These are phyloP conservation scores for Chironomus riparius DNA, from an alignment of 2,888 invertebrate species.

Conservation along the genomic window DNA sequence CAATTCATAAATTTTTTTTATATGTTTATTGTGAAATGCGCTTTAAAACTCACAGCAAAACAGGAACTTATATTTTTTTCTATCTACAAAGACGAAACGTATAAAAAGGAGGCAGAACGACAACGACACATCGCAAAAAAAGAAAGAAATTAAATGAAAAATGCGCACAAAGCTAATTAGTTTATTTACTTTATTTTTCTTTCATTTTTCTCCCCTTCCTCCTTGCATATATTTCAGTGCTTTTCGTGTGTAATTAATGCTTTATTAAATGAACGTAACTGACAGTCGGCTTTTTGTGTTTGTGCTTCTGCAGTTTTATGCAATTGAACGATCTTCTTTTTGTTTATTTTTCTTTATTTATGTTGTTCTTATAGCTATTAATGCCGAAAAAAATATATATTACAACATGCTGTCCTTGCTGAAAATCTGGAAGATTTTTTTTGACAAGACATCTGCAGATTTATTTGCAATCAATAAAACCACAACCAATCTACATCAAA, in stretches of 20 bases:
- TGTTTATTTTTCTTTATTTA: not conserved
- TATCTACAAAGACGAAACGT: not conserved
- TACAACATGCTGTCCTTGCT: too few species aligned
- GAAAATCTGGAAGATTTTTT: too few species aligned
- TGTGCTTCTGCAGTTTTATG: not conserved
- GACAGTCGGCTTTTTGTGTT: not conserved
- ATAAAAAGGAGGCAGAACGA: not conserved
- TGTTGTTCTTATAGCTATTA: too few species aligned
- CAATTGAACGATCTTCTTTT: not conserved
- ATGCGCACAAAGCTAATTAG: conserved; percentile 13
- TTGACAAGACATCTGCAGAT: too few species aligned
- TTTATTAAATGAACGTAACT: conserved; percentile 18
- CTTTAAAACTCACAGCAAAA: not conserved
- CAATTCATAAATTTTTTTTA: not conserved
- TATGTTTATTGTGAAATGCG: not conserved
- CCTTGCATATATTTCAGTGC: not conserved
- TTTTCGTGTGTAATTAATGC: conserved; percentile 16
- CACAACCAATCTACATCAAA: too few species aligned
- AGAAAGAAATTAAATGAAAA: too few species aligned
- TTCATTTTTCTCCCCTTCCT: not conserved
- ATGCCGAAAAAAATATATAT: too few species aligned
- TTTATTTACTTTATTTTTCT: conserved; percentile 14
- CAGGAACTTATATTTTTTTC: not conserved
- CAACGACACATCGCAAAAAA: not conserved
- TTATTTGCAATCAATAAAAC: too few species aligned